Base-by-base conservation (phyloP, 2,797 vertebrate species). In the Chelmon rostratus region DNA sequence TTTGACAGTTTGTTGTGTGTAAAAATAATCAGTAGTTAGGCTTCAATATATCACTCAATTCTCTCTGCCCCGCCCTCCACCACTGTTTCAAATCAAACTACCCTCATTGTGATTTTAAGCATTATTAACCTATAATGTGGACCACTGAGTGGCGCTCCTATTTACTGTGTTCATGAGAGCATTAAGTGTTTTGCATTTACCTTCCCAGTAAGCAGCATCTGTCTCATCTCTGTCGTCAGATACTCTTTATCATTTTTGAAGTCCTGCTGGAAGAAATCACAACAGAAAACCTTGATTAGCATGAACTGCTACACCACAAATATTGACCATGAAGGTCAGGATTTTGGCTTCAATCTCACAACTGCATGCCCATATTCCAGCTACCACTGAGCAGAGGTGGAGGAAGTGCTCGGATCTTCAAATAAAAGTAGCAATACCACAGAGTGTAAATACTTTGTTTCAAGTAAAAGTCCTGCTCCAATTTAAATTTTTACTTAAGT, bases 221-320 rank as follows among this genome's bases (percentile, higher is more conserved):
- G 96, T 91, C 96, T 97, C 61, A 96, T 97, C 77, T 99, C 98
- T 91, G 97, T 94, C 47, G 95, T 95, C 88, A 99, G 95, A 70
- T 98, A 99, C 89, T 97, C 98, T 89, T 97, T 99, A 86, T 99
- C 97, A 67, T 99, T 99, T 93, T 95, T 95, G 89, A 98, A 98
- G 67, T 99, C 98, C 98, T 99, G 90, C 33, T 67, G 38, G 72
- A 63, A 61, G 67, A 53, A 82, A 76, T 49, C 0, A 71, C 15
- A 56, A 1, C 13, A 68, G 12, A 68, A 47, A 59, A 68, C 1
- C 8, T 3, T 62, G 3, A 81, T 75, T 16, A 80, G 31, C 11
- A 47, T 33, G 23, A 67, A 56, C 12, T 9, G 7, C n/a, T 49
- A 63, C 56, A 40, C 1, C 18, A 59, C 19, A 53, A 40, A 16